Base-by-base conservation (phyloP, 2,113 vertebrate genomes). In the Datnioides undecimradiatus region DNA sequence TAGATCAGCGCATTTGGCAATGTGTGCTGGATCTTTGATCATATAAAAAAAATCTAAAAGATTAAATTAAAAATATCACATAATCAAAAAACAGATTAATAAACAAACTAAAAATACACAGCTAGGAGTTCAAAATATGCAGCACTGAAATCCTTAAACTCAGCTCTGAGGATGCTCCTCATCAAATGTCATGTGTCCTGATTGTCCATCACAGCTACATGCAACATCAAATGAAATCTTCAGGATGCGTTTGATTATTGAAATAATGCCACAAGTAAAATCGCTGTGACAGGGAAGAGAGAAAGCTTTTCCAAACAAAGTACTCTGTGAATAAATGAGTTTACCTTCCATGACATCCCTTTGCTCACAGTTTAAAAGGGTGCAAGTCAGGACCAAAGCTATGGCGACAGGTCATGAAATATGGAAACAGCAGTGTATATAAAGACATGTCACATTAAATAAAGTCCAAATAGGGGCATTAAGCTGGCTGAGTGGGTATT, bases 351-450 rank as follows among this genome's bases (percentile, higher is more conserved):
- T 60, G 52, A 60, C 67, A 34, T 51, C 45, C 25, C 71, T 8
- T 6, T 29, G 12, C 33, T 33, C 34, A 2, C 60, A 9, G 16
- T 2, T 11, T 6, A 43, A 73, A 72, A 46, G 62, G 63, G 25
- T 52, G 34, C 14, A 3, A 34, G n/a, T 27, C 54, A 14, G 17
- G 52, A 43, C 46, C 57, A 34, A 16, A 38, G 25, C 59, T 41
- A 8, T 57, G 49, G 64, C 11, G 74, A 70, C 16, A 33, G 43
- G 1, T 59, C 49, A 51, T 83, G n/a, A 84, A 81, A 63, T 48
- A 78, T 66, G 59, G 40, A 48, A 40, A 62, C 58, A 51, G 25
- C 0, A 16, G 23, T 5, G 19, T 49, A 41, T 46, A 49, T 54
- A 17, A 45, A 25, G n/a, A 2, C 10, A 57, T n/a, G 58, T 55